These are phyloP conservation scores for Xanthorhoe spadicearia DNA, from an alignment of 2,888 invertebrate species.

Conservation along the genomic window DNA sequence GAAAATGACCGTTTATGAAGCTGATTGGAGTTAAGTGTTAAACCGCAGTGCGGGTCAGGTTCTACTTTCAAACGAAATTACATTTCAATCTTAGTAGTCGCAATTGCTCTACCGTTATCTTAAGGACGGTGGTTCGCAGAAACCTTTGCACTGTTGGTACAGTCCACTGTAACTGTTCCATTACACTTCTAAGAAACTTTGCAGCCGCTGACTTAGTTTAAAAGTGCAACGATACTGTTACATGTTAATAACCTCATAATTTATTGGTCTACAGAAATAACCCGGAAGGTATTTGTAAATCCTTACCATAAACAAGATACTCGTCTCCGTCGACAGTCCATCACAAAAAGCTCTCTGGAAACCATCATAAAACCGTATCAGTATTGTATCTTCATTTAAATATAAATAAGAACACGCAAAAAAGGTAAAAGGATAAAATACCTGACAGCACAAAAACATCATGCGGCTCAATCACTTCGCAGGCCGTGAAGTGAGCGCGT, in stretches of 20 bases:
- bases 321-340: constrained; percentile 24
- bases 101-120: constrained; percentile 47
- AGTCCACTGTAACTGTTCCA: too few relatives aligned
- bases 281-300: constrained; percentile 18
- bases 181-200: constrained; percentile 32
- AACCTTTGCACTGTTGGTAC: constrained; percentile 40
- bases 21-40: constrained; percentile 52
- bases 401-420: constrained; percentile 60
- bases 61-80: constrained; percentile 67
- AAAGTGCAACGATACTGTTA: constrained; percentile 8
- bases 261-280: background rate
- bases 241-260: constrained; percentile 1
- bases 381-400: constrained; percentile 59
- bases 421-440: constrained; percentile 58
- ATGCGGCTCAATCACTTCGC: constrained; percentile 67
- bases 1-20: constrained; percentile 39
- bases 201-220: constrained; percentile 23
- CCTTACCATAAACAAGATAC: constrained; percentile 24
- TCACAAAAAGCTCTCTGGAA: constrained; percentile 31
- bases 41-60: constrained; percentile 56
- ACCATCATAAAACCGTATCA: constrained; percentile 47
- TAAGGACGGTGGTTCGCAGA: constrained; percentile 47
- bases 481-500: constrained; percentile 68
- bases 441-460: constrained; percentile 63
- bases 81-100: constrained; percentile 64